These are phyloP conservation scores for Rynchops niger DNA, from an alignment of 2,113 vertebrate species.

Conservation along the genomic window DNA sequence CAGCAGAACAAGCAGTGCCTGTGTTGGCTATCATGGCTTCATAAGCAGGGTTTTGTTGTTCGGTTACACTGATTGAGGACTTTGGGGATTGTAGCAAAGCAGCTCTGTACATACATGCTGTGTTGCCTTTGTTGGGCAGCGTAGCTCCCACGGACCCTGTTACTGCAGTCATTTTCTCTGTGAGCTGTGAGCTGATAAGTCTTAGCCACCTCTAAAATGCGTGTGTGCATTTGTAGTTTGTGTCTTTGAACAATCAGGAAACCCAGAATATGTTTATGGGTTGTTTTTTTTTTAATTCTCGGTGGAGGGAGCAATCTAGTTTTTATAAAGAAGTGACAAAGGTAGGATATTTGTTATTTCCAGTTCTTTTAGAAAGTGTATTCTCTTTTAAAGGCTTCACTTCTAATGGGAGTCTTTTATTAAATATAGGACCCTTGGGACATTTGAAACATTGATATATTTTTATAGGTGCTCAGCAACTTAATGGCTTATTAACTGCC, in stretches of 20 bases:
- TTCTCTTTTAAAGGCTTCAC: background rate
- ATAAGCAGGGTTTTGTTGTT: slow-evolving; percentile 60
- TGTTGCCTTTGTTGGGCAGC: background rate
- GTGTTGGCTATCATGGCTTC: slow-evolving; percentile 44
- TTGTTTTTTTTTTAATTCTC: background rate
- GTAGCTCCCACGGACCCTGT: background rate
- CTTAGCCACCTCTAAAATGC: background rate
- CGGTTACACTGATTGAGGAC: slow-evolving; percentile 41
- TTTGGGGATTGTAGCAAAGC: slow-evolving; percentile 31
- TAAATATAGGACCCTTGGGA: background rate
- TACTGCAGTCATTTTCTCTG: slow-evolving; percentile 2
- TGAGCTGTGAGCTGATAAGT: background rate
- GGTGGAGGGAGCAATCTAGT: background rate
- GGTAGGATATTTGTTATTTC: background rate
- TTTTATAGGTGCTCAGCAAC: background rate
- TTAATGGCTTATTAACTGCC: background rate
- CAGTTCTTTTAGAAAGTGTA: background rate
- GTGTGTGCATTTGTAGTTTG: background rate
- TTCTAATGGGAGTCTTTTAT: background rate
- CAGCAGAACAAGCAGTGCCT: slow-evolving; percentile 50
- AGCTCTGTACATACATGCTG: slow-evolving; percentile 44
- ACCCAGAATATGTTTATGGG: background rate
- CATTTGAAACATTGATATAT: background rate
- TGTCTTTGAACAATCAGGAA: background rate
- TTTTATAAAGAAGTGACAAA: background rate